Base-by-base conservation (phyloP, 1,140 invertebrate genomes). In the Leguminivora glycinivorella region DNA sequence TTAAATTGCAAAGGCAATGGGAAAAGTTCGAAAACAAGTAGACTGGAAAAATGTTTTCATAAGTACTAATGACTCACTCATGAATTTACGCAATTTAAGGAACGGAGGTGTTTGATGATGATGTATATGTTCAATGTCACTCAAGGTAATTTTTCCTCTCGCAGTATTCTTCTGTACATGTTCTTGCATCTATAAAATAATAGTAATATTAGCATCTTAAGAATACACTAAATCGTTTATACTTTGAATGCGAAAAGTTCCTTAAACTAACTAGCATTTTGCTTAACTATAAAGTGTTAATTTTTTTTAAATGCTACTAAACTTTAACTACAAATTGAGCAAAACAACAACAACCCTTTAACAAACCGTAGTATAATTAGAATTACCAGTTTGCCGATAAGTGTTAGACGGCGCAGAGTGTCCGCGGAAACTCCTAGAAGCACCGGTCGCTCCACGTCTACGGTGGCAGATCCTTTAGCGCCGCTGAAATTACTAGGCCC, bases 381-480 rank as follows among this genome's bases (percentile, higher is more conserved):
- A 77, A 71, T 81, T 72, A 89, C 87, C 70, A 88, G 58, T 52
- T 47, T 56, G 2, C 69, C 17, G 3, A 85, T 88, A 3, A 66
- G 71, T 31, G 74, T 81, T 1, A 88, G 17, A 1, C 87, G 72
- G 22, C 38, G 67, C 5, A 88, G 12, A 14, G 77, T 80, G 12
- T 88, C 85, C 0, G 69, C 71, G 12, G 71, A 83, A 0, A 90
- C 70, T 14, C 87, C 80, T 2, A 87, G 14, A 7, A 79, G 68
- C 0, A 90, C 67, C 0, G 88, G 88, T 7, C 87, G 76, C 29
- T 90, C 88, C 19, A 90, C 66, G 47, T 90, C 87, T 10, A 89
- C 4, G 2, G 76, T 58, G 0, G 82, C 60, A 0, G 75, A 69
- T 4, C 82, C 83, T 6, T 76, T 73, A 0, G 56, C n/a, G 9